phyloP scores from a whole-genome alignment of 2,113 vertebrate genomes.

The Ciconia boyciana region DNA sequence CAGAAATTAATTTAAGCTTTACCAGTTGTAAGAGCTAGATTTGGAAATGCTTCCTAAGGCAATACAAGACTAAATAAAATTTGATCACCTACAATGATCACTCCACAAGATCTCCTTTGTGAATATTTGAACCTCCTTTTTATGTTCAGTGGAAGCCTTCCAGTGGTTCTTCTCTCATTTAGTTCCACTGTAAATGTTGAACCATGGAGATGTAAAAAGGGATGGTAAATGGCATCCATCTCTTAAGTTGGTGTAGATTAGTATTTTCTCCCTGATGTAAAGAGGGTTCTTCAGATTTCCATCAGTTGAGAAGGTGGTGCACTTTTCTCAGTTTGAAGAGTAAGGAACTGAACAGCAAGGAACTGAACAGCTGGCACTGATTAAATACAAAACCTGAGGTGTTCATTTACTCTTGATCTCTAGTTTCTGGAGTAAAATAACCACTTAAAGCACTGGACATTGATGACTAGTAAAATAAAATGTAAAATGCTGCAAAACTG shows the following conservation, averaged over 20 bases:
- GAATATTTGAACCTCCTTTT: not conserved
- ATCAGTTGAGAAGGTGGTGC: not conserved
- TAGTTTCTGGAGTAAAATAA: not conserved
- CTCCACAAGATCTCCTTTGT: not conserved
- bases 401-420: not conserved
- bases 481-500: accelerated
- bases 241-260: not conserved
- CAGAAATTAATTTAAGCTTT: not conserved
- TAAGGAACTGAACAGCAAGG: not conserved
- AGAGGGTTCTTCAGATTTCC: not conserved
- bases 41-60: not conserved
- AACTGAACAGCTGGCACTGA: not conserved
- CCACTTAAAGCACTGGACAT: not conserved
- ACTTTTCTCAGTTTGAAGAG: not conserved
- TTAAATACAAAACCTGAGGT: not conserved
- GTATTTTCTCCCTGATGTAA: not conserved
- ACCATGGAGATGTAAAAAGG: not conserved
- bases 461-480: not conserved
- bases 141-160: not conserved
- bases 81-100: not conserved
- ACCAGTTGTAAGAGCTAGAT: not conserved
- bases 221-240: not conserved
- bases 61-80: not conserved
- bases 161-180: not conserved
- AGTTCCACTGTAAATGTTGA: not conserved